phyloP scores from a whole-genome alignment of 37 sponge, comb jelly and placozoan species.

The Cladorhizidae sp. region DNA sequence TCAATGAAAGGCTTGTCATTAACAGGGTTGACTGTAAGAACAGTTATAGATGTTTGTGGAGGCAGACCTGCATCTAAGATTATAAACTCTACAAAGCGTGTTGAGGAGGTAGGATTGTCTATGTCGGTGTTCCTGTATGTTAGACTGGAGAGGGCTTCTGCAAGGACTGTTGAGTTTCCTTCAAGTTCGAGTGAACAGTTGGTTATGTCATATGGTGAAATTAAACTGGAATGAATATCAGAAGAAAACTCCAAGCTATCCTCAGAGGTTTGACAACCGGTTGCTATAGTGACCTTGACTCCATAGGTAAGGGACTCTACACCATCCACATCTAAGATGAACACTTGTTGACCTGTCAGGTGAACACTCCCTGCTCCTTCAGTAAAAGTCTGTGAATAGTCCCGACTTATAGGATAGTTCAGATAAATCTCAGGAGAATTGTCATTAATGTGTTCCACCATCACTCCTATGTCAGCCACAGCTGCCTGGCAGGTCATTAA shows the following conservation, averaged over 20 bases:
- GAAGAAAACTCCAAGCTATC: slow-evolving; percentile 24
- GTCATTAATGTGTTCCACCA: slow-evolving; percentile 68
- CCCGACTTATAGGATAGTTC: slow-evolving; percentile 14
- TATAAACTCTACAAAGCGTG: slow-evolving; percentile 32
- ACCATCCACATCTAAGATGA: slow-evolving; percentile 59
- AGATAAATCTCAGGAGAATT: slow-evolving; percentile 46
- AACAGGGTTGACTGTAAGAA: slow-evolving; percentile 21
- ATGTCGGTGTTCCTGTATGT: slow-evolving; percentile 29
- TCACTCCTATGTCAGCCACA: slow-evolving; percentile 31
- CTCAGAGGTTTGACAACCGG: slow-evolving; percentile 38
- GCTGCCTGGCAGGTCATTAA: slow-evolving; percentile 10
- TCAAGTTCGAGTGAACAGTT: slow-evolving; percentile 28
- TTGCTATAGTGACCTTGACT: slow-evolving; percentile 8
- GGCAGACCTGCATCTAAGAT: slow-evolving; percentile 26
- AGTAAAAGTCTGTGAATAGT: slow-evolving; percentile 35
- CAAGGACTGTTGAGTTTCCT: slow-evolving; percentile 5
- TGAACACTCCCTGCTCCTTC: slow-evolving; percentile 37
- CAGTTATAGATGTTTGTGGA: neutral
- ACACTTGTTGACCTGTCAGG: slow-evolving; percentile 29
- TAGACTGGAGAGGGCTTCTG: slow-evolving; percentile 27
- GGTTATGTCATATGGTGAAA: slow-evolving; percentile 1
- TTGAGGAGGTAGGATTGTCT: slow-evolving; percentile 18
- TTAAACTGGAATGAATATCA: neutral
- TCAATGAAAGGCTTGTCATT: slow-evolving; percentile 72
- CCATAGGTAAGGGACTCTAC: slow-evolving; percentile 24